Base-by-base conservation (phyloP, 2,113 vertebrate species). In the Xiphophorus couchianus region DNA sequence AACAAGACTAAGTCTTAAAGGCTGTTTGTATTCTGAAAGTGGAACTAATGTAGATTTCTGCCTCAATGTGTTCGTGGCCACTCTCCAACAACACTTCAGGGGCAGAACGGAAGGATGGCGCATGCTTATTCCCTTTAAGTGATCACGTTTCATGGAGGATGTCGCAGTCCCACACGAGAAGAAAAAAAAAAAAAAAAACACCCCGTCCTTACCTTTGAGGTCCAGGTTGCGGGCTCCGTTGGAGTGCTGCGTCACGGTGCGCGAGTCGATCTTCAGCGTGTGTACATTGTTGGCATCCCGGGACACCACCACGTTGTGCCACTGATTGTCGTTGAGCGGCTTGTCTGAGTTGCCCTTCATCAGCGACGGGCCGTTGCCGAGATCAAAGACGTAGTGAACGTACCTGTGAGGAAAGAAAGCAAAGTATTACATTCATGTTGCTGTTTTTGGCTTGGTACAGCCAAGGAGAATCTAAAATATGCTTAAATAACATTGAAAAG, bases 261-360 rank as follows among this genome's bases (percentile, higher is more conserved):
- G 96, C 61, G 96, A 96, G 93, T 98, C 97, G 4, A 98, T 97
- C 90, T 97, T 96, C 63, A 98, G 95, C 0, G 92, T 97, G 84
- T 98, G 97, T 63, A 96, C 93, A 10, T 96, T 96, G 81, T 95
- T 96, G 0, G 94, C 95, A 81, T 98, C 97, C 22, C 97, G 91
- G 19, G 97, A 97, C 78, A 98, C 96, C 89, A 97, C 94, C 91
- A 98, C 97, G 5, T 97, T 97, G 94, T 98, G 97, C 97, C 97
- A 98, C 86, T 97, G 97, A 91, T 98, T 97, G 92, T 98, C 97
- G 61, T 97, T 97, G 71, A 98, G 95, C 0, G 95, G 95, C 80
- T 96, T 96, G 91, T 97, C 97, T 0, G 97, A 97, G 93, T 98
- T 98, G 58, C 97, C 97, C 94, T 98, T 98, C 96, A 98, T 98